A percentile compares a stretch with the other conserved stretches of the same genome.
These are phyloP conservation scores for Chalcosyrphus nemorum DNA, from an alignment of 2,888 invertebrate species.

Conservation along the genomic window DNA sequence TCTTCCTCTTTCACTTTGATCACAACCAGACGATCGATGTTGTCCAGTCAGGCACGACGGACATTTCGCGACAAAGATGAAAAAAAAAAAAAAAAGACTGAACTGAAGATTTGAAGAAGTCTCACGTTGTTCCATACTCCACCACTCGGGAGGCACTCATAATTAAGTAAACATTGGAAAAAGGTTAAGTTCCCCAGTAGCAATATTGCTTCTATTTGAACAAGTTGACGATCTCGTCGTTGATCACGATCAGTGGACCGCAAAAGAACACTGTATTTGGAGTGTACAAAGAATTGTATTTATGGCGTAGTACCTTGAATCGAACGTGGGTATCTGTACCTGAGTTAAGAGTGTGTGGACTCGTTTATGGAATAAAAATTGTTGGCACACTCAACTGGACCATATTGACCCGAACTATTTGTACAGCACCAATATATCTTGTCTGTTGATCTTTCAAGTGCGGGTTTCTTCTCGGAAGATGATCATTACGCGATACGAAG, in stretches of 20 bases:
- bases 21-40: slow-evolving; percentile 1
- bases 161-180: slow-evolving; percentile 48
- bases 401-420: slow-evolving; percentile 58
- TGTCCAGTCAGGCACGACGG: slow-evolving; percentile 1
- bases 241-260: slow-evolving; percentile 39
- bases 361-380: slow-evolving; percentile 34
- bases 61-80: slow-evolving; percentile 46
- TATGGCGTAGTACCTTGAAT: not conserved
- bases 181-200: slow-evolving; percentile 40
- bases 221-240: slow-evolving; percentile 41
- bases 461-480: slow-evolving; percentile 1
- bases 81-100: slow-evolving; percentile 36
- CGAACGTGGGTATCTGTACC: not conserved
- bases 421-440: slow-evolving; percentile 29
- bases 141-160: slow-evolving; percentile 28
- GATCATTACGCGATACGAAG: not conserved
- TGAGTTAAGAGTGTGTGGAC: not conserved
- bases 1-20: not conserved
- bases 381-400: slow-evolving; percentile 49
- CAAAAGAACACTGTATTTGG: slow-evolving; percentile 36
- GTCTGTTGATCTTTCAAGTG: slow-evolving; percentile 42
- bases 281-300: slow-evolving; percentile 32
- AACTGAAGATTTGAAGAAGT: slow-evolving; percentile 36
- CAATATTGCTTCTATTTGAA: slow-evolving; percentile 42
- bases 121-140: not conserved